These are phyloP conservation scores for Escarpia spicata DNA, from an alignment of 2,888 invertebrate genomes.

Conservation along the genomic window DNA sequence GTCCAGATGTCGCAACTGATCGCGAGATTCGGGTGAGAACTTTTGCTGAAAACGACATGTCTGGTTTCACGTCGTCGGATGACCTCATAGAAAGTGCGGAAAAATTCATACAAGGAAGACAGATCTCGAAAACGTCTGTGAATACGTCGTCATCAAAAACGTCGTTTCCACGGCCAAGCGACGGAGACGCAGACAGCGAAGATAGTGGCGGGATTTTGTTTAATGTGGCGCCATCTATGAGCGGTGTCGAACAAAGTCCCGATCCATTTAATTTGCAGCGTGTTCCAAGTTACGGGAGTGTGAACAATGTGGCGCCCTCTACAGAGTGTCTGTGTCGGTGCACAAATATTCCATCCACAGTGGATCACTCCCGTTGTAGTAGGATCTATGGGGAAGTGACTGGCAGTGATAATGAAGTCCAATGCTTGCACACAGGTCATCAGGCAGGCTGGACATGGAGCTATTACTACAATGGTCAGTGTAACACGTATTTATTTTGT, in stretches of 20 bases:
- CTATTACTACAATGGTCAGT: slow-evolving; percentile 23
- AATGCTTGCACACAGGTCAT: not conserved
- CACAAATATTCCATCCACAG: not conserved
- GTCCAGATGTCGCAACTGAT: not conserved
- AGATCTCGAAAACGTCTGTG: not conserved
- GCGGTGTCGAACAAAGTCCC: not conserved
- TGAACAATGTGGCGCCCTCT: not conserved
- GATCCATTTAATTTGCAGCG: not conserved
- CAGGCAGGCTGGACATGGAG: not conserved
- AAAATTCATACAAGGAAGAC: slow-evolving; percentile 33
- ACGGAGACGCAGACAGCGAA: not conserved
- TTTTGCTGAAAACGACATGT: not conserved
- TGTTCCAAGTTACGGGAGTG: slow-evolving; percentile 5
- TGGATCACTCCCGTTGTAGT: not conserved
- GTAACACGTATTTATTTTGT: not conserved
- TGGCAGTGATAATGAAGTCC: not conserved
- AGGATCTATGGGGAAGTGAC: not conserved
- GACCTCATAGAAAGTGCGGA: slow-evolving; percentile 43
- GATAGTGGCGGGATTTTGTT: not conserved
- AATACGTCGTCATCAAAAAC: not conserved
- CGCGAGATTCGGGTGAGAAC: not conserved
- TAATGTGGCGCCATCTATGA: not conserved
- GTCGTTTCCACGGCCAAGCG: not conserved
- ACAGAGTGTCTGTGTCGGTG: not conserved
- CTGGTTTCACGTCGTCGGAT: slow-evolving; percentile 32